Evolutionary conservation across 2,113 vertebrate species (phyloP).

Genomic region (Alethe castanea): DNA sequence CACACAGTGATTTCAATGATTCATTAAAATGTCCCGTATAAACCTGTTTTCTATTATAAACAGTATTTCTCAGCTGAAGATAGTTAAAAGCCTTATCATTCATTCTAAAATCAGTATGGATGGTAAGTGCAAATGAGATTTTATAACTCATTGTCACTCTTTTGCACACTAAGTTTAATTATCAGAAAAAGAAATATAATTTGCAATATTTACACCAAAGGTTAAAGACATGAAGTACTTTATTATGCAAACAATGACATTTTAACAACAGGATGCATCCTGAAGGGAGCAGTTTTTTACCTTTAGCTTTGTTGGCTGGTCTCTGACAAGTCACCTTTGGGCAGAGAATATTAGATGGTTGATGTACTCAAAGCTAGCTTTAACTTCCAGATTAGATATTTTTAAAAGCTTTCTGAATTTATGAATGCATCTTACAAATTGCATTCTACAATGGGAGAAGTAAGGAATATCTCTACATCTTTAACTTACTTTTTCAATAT

Average conservation of each 20-base stretch:
- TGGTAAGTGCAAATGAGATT: constrained; percentile 21
- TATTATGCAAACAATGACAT: constrained; percentile 17
- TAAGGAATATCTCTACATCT: not conserved
- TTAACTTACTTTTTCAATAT: not conserved
- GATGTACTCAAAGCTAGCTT: not conserved
- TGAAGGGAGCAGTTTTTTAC: not conserved
- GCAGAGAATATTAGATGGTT: not conserved
- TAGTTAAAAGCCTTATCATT: not conserved
- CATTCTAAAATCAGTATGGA: not conserved
- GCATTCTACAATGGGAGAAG: not conserved
- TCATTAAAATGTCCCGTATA: not conserved
- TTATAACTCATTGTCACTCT: not conserved
- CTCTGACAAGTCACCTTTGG: not conserved
- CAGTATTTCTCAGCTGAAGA: not conserved
- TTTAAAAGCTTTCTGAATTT: not conserved
- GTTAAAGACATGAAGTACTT: constrained; percentile 3
- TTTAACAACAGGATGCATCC: constrained; percentile 7
- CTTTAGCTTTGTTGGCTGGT: not conserved
- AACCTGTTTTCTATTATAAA: not conserved
- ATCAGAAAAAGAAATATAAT: not conserved
- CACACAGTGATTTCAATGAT: not conserved
- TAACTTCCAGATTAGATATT: not conserved
- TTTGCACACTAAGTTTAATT: not conserved
- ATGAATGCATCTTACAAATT: not conserved
- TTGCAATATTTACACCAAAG: constrained; percentile 26